Evolutionary conservation across 2,888 invertebrate species (phyloP).

Genomic region (Lepeophtheirus nordmannii): DNA sequence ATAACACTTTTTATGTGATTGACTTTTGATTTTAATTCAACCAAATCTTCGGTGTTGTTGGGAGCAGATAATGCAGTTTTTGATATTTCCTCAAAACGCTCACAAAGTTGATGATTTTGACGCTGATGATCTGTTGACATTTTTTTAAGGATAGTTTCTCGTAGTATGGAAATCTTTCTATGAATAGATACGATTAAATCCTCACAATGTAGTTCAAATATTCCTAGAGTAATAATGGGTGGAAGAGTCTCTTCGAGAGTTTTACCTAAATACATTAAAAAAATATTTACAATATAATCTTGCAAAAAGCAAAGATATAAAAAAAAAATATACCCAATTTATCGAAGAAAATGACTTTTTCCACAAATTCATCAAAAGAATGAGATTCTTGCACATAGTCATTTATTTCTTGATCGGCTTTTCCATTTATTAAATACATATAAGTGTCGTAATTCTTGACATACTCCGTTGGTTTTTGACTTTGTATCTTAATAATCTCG

Average conservation of each 20-base stretch:
- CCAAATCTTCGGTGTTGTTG: slow-evolving; percentile 63
- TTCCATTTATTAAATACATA: slow-evolving; percentile 54
- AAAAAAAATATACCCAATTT: background rate
- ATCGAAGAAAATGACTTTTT: slow-evolving; percentile 33
- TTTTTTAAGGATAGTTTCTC: slow-evolving; percentile 23
- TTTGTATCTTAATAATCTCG: slow-evolving; percentile 41
- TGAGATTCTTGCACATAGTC: slow-evolving; percentile 48
- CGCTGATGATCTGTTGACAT: slow-evolving; percentile 20
- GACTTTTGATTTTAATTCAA: slow-evolving; percentile 62
- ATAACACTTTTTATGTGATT: slow-evolving; percentile 54
- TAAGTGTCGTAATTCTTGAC: slow-evolving; percentile 49
- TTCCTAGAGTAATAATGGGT: slow-evolving; percentile 56
- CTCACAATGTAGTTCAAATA: slow-evolving; percentile 67
- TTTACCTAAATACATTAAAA: background rate
- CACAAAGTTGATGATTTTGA: slow-evolving; percentile 47
- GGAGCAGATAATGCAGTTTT: slow-evolving; percentile 63
- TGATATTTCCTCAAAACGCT: slow-evolving; percentile 64
- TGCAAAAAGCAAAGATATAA: background rate
- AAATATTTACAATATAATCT: background rate
- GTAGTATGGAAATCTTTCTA: slow-evolving; percentile 14
- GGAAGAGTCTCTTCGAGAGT: slow-evolving; percentile 3
- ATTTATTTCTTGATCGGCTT: slow-evolving; percentile 48
- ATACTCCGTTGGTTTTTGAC: slow-evolving; percentile 25
- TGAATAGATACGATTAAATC: slow-evolving; percentile 45
- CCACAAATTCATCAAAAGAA: slow-evolving; percentile 37